Base-by-base conservation (phyloP, 2,113 vertebrate species). In the Gopherus evgoodei region DNA sequence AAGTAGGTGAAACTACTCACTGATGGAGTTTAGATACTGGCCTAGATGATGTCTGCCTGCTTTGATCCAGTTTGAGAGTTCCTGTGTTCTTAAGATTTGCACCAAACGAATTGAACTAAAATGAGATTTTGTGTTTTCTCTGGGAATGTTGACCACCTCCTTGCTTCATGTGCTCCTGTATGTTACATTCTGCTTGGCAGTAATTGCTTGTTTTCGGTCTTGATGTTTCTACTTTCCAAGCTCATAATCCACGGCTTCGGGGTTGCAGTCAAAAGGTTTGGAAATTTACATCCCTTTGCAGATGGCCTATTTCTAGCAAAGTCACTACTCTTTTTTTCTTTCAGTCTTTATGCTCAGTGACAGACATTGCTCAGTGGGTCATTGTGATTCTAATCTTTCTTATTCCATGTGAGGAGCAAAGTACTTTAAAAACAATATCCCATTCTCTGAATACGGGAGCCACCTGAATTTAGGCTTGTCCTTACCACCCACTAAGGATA, bases 321-420 rank as follows among this genome's bases (percentile, higher is more conserved):
- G 93, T 95, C 91, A 89, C 84, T 44, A 53, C 84, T 56, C 79
- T 88, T 82, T 42, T 96, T 96, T 95, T 94, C 95, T 95, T 95
- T 75, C 84, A 83, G 88, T 93, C 97, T 96, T 97, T 97, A 95
- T 97, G 88, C 52, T 87, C 59, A 91, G 79, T 91, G 92, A 95
- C 89, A 96, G 96, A 94, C 96, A 93, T 93, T 94, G 86, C 94
- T 97, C 86, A 86, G 92, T 89, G 52, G 4, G 83, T 90, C 96
- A 97, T 97, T 97, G 97, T 97, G 86, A 97, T 97, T 97, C 96
- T 97, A 97, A 97, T 97, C 96, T 95, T 96, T 96, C 95, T 95
- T 86, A 92, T 80, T 56, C 93, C 88, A 86, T 97, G 94, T 92
- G 96, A 92, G 97, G 93, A 96, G 91, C 93, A 96, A 90, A 88